phyloP scores from a whole-genome alignment of 2,888 invertebrate species.

The Eristalinus sepulchralis region DNA sequence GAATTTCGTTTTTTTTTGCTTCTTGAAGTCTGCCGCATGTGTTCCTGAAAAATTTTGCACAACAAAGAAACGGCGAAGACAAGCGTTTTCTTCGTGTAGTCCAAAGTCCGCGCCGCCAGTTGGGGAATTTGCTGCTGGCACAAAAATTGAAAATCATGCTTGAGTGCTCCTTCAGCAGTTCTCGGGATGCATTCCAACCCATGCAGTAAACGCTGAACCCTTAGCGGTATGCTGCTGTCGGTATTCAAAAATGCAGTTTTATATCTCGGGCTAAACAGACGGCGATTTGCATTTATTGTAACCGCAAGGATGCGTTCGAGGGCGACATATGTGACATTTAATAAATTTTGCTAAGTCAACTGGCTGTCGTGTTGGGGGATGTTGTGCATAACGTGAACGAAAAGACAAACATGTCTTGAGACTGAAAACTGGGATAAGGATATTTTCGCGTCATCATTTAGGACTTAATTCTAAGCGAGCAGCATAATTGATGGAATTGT shows the following conservation, averaged over 20 bases:
- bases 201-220: background rate
- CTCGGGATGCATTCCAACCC: background rate
- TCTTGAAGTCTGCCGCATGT: background rate
- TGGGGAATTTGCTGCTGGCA: slow-evolving; percentile 1
- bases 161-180: background rate
- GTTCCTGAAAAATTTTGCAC: background rate
- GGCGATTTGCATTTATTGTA: background rate
- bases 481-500: too few species aligned
- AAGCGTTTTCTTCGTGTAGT: background rate
- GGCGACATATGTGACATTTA: background rate
- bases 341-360: background rate
- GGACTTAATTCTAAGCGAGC: too few species aligned
- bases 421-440: too few species aligned
- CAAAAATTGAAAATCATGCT: background rate
- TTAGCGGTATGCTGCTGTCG: background rate
- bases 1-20: background rate
- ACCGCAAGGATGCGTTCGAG: background rate
- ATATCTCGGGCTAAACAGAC: background rate
- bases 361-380: background rate
- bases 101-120: background rate
- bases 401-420: background rate
- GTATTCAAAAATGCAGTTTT: background rate
- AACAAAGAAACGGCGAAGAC: slow-evolving; percentile 3
- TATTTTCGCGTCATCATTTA: too few species aligned
- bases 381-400: background rate